These are phyloP conservation scores for Alces alces DNA, from an alignment of 2,113 vertebrate species.

Conservation along the genomic window DNA sequence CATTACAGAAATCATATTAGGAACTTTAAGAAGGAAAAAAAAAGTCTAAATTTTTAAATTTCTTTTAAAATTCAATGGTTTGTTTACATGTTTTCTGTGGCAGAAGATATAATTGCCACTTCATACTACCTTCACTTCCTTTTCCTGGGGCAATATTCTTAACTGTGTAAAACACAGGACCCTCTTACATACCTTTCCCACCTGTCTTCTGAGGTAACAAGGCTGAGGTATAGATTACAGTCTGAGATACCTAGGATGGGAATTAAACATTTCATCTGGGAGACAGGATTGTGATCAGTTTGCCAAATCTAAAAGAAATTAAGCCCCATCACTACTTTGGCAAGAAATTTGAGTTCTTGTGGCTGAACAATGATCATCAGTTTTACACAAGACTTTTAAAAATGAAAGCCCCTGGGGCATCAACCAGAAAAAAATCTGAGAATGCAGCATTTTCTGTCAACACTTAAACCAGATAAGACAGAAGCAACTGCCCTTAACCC, in stretches of 20 bases:
- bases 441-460: constrained; percentile 8
- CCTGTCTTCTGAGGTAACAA: constrained; percentile 38
- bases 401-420: constrained; percentile 17
- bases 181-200: constrained; percentile 5
- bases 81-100: constrained; percentile 50
- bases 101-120: background rate
- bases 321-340: background rate
- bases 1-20: constrained; percentile 50
- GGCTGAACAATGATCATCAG: constrained; percentile 26
- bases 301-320: constrained; percentile 26
- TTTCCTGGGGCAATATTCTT: background rate
- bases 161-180: background rate
- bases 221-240: constrained; percentile 55
- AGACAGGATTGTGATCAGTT: background rate
- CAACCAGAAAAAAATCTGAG: constrained; percentile 16
- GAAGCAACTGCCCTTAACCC: background rate
- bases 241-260: constrained; percentile 2
- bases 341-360: constrained; percentile 47
- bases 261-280: constrained; percentile 37
- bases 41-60: constrained; percentile 42
- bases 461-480: constrained; percentile 28
- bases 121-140: background rate
- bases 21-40: constrained; percentile 40
- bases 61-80: constrained; percentile 48
- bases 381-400: constrained; percentile 48